Evolutionary conservation across 2,888 invertebrate genomes (phyloP), one percentile per base, ranked within the genome.

Genomic region (Acrobasis consociella): DNA sequence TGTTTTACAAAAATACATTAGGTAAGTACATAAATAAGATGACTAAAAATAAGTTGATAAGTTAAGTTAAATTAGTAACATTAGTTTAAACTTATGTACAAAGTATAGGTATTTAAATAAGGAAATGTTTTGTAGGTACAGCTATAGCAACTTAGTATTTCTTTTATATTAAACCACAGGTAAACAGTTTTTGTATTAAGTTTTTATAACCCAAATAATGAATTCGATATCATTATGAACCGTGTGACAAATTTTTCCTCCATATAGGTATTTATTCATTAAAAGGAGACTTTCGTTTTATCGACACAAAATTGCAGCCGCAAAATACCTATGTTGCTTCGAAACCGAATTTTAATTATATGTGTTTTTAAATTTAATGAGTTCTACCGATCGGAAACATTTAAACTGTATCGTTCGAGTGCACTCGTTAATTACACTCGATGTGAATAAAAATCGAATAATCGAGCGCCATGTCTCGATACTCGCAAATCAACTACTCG

Each of bases 321-420:
- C 31, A n/a, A 31, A 42, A 22, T 10, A 39, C 46, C 5, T 42
- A 56, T 13, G 1, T 39, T 17, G 39, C n/a, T n/a, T n/a, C n/a
- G 38, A 42, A 56, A 56, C 56, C 13, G 22, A 42, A 13, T 56
- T 42, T 56, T 56, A 42, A 42, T 56, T 56, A 8, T 56, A 56
- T 46, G 42, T 46, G 42, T 67, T 71, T 75, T 79, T 72, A 74
- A 74, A 74, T 75, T 75, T 76, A 78, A 78, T 73, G 75, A 77
- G 75, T 80, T 77, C 73, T 70, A 68, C 68, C 74, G 71, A 83
- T 83, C 84, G 87, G 85, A 87, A 85, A 86, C 79, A 77, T 82
- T 81, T 70, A 78, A 80, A 77, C 71, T 76, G 76, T 75, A 71
- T 79, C 78, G 72, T 78, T 77, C 74, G 75, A 80, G 77, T 85